Base-by-base conservation (phyloP, 2,888 invertebrate genomes). In the Mesorhabditis belari region DNA sequence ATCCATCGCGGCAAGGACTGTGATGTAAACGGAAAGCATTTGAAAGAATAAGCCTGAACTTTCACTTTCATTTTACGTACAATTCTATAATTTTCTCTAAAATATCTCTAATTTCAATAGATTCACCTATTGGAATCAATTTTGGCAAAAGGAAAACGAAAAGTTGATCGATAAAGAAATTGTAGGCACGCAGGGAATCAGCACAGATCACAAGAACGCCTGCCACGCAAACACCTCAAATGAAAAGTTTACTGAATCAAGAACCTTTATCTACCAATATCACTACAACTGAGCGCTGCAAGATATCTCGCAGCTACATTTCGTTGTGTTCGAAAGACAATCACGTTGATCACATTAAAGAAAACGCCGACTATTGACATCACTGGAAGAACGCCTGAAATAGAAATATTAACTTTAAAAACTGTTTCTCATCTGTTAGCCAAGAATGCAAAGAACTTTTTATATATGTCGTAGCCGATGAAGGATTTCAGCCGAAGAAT, bases 1-100 rank as follows among this genome's bases (percentile, higher is more conserved):
- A 61, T 77, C 77, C 25, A 76, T 67, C 2, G 76, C 76, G 0
- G 77, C 77, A 4, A 75, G 60, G 3, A 77, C 77, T 19, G 77
- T 77, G 57, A 77, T 73, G 59, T 77, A 77, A 17, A 77, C 75
- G 28, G 71, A 71, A 19, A 73, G 60, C 77, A 74, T 77, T 70
- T 77, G 69, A 59, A 69, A 63, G 35, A 19, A 49, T 57, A 28
- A 55, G 28, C 21, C 55, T 51, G 21, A 35, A 6, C 44, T 21
- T 24, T 9, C 55, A 53, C 27, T 3, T 49, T 24, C 55, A 61
- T 57, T 58, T 21, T 27, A 25, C 6, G n/a, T 53, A 55, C 60
- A 60, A 58, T 29, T 44, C 60, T 21, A 60, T 63, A 55, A 58
- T 52, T 60, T 55, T 60, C 60, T 55, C 50, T 25, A 57, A 44